Evolutionary conservation across 2,888 invertebrate species (phyloP).

Genomic region (Apodemia mormo): DNA sequence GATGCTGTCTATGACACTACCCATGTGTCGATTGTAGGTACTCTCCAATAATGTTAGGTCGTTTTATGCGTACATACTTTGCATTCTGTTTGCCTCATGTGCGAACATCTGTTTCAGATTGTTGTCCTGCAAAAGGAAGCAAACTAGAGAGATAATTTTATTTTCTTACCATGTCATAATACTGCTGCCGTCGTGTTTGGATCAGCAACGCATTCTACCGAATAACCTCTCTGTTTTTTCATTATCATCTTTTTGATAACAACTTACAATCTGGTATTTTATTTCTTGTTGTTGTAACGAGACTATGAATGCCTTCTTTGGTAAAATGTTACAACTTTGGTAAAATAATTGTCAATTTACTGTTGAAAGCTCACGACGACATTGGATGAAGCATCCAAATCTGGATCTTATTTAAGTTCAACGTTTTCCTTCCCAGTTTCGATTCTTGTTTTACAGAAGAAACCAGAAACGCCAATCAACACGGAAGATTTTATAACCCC

Average conservation of each 20-base stretch:
- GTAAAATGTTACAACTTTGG: constrained; percentile 30
- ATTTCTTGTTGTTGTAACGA: no score
- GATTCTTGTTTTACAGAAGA: constrained; percentile 39
- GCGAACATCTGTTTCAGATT: constrained; percentile 36
- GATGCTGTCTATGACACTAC: constrained; percentile 43
- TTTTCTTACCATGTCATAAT: constrained; percentile 49
- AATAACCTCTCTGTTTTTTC: constrained; percentile 36
- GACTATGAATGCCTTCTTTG: no score
- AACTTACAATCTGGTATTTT: no score
- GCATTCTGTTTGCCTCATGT: constrained; percentile 35
- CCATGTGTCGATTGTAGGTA: constrained; percentile 44
- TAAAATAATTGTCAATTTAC: constrained; percentile 47
- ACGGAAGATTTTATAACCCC: no score
- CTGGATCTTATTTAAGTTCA: constrained; percentile 34
- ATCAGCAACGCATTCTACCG: constrained; percentile 26
- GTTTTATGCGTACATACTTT: constrained; percentile 37
- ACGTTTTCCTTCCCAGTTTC: constrained; percentile 45
- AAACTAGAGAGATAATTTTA: constrained; percentile 47
- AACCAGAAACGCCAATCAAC: no score
- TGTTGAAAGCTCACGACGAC: constrained; percentile 41
- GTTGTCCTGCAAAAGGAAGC: constrained; percentile 44
- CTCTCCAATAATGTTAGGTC: constrained; percentile 39
- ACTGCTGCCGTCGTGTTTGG: constrained; percentile 35
- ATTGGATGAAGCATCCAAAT: constrained; percentile 43
- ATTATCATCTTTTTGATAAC: constrained; percentile 38